Evolutionary conservation across 1,140 invertebrate species (phyloP).

Genomic region (Drosophila rhopaloa): DNA sequence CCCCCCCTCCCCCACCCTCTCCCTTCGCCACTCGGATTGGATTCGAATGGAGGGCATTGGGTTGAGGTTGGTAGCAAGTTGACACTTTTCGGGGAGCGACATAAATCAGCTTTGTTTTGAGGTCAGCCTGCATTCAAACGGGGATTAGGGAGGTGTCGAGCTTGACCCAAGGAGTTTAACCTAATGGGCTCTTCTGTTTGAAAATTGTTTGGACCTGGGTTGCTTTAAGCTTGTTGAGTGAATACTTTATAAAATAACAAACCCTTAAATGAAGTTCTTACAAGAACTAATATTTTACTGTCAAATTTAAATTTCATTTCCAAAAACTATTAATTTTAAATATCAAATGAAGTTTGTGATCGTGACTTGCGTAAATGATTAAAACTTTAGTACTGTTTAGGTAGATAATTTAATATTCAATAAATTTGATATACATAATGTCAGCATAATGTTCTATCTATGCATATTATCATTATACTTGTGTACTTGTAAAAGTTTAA

Average conservation of each 20-base stretch:
- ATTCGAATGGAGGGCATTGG: slow-evolving; percentile 66
- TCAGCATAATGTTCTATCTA: too few species aligned
- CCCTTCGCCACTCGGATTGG: slow-evolving; percentile 8
- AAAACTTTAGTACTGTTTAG: too few species aligned
- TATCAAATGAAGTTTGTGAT: too few species aligned
- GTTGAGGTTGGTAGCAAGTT: slow-evolving; percentile 58
- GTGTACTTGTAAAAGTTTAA: too few species aligned
- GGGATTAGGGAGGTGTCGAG: slow-evolving; percentile 35
- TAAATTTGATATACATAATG: too few species aligned
- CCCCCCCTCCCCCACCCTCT: neutral
- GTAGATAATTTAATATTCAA: too few species aligned
- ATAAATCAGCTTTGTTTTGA: slow-evolving; percentile 70
- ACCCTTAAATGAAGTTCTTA: neutral
- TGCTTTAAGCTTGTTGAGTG: neutral
- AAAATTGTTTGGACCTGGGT: slow-evolving; percentile 7
- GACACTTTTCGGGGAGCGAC: slow-evolving; percentile 74
- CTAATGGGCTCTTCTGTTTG: slow-evolving; percentile 19
- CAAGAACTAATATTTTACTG: too few species aligned
- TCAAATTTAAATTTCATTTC: too few species aligned
- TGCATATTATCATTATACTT: too few species aligned
- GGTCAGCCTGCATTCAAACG: slow-evolving; percentile 48
- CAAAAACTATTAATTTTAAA: too few species aligned
- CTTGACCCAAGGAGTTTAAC: slow-evolving; percentile 38
- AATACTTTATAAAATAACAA: neutral
- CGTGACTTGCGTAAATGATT: too few species aligned